Evolutionary conservation across 2,113 vertebrate species (phyloP).

Genomic region (Myiozetetes cayanensis): DNA sequence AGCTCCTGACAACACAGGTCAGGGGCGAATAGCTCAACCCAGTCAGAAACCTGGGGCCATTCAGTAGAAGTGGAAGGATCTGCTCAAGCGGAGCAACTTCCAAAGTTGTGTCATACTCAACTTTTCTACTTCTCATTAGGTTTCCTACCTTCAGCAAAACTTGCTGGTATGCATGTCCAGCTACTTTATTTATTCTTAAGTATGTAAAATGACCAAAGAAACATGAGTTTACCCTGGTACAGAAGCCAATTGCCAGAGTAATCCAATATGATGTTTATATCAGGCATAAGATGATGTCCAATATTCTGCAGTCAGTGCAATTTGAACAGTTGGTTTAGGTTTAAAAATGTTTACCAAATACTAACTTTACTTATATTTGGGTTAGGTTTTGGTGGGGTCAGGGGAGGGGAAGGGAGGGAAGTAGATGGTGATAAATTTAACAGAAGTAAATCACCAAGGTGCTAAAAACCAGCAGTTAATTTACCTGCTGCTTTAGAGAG

Average conservation of each 20-base stretch:
- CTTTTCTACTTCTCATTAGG: neutral
- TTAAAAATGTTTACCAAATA: neutral
- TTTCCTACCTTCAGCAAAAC: neutral
- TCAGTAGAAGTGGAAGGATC: neutral
- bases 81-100: neutral
- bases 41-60: neutral
- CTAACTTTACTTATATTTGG: neutral
- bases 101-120: neutral
- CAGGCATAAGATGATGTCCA: neutral
- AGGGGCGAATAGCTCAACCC: neutral
- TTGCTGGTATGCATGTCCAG: neutral
- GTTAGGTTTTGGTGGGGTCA: fast-evolving
- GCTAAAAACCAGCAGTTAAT: constrained; percentile 2
- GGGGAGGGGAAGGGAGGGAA: too few species aligned
- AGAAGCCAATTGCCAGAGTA: neutral
- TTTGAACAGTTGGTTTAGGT: neutral
- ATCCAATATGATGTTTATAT: fast-evolving
- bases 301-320: neutral
- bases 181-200: neutral
- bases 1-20: neutral
- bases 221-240: neutral
- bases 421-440: neutral
- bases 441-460: neutral
- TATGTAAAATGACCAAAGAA: neutral
- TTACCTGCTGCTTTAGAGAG: neutral